These are phyloP conservation scores for Nothoprocta perdicaria DNA, from an alignment of 2,113 vertebrate genomes.

Conservation along the genomic window DNA sequence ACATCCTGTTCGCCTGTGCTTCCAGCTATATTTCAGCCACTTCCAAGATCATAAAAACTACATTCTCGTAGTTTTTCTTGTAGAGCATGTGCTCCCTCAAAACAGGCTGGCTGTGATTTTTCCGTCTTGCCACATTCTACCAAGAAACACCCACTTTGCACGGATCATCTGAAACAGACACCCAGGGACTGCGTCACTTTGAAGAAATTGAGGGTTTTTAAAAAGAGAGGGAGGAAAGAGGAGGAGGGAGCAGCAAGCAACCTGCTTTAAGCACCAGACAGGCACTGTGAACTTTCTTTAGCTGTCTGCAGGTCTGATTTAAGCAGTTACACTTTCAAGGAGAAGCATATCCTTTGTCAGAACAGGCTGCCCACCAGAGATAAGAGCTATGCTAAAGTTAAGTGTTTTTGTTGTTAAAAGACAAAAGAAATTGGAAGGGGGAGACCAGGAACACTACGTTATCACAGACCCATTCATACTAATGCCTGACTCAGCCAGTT, in stretches of 20 bases:
- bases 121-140: not conserved
- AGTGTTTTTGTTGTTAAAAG: not conserved
- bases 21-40: not conserved
- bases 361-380: not conserved
- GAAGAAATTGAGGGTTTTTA: not conserved
- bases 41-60: not conserved
- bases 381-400: not conserved
- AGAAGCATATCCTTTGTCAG: not conserved
- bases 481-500: not conserved
- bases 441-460: not conserved
- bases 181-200: not conserved
- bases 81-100: not conserved
- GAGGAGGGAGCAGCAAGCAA: no score
- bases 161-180: not conserved
- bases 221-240: not conserved
- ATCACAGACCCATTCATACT: not conserved
- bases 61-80: no score
- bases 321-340: not conserved
- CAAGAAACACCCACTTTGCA: not conserved
- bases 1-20: not conserved
- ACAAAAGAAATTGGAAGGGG: not conserved
- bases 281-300: not conserved
- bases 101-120: not conserved
- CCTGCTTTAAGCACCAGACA: not conserved
- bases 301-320: not conserved